Evolutionary conservation across 2,888 invertebrate species (phyloP).

Genomic region (Hydraecia micacea): DNA sequence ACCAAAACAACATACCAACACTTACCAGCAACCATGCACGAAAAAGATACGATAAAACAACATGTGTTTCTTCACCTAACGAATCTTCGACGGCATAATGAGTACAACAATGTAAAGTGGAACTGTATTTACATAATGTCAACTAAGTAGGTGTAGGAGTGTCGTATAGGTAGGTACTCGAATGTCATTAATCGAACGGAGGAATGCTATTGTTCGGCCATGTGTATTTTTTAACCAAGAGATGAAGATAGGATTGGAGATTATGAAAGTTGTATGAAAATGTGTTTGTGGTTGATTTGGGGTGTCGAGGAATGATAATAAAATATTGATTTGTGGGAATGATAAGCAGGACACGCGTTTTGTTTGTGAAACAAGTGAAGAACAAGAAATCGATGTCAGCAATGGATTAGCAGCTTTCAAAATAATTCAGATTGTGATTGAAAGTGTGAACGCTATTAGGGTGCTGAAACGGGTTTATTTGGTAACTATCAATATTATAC

Average conservation of each 20-base stretch:
- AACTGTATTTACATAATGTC: constrained; percentile 90
- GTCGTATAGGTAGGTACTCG: constrained; percentile 74
- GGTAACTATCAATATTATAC: neutral
- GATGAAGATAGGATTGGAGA: constrained; percentile 75
- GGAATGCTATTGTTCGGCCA: constrained; percentile 87
- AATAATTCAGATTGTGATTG: no score
- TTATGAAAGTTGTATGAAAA: constrained; percentile 67
- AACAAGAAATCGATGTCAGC: neutral
- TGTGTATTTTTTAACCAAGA: constrained; percentile 84
- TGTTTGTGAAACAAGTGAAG: neutral
- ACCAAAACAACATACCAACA: constrained; percentile 45
- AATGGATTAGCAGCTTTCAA: neutral
- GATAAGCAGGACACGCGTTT: neutral
- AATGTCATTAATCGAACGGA: constrained; percentile 87
- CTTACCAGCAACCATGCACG: constrained; percentile 74
- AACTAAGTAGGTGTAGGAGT: constrained; percentile 89
- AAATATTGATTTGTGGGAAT: constrained; percentile 21
- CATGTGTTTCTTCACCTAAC: constrained; percentile 91
- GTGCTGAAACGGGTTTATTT: neutral
- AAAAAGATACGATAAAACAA: constrained; percentile 86
- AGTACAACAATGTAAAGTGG: constrained; percentile 89
- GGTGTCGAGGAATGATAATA: constrained; percentile 25
- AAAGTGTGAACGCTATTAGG: neutral
- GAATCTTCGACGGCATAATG: constrained; percentile 89
- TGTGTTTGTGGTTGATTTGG: constrained; percentile 34